These are phyloP conservation scores for Rhabdornis inornatus DNA, from an alignment of 2,113 vertebrate genomes.

Conservation along the genomic window DNA sequence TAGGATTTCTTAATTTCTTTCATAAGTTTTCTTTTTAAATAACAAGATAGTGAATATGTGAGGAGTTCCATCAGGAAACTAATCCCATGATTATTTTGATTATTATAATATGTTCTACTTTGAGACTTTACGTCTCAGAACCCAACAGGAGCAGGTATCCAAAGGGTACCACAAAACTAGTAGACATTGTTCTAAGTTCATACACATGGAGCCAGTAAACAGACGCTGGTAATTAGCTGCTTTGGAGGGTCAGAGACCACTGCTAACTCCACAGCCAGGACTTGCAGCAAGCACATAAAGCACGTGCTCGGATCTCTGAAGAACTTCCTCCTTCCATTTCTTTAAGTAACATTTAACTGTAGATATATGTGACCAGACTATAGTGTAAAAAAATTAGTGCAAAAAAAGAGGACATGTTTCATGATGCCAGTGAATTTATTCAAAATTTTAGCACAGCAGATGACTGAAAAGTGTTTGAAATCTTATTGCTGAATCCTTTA, in stretches of 20 bases:
- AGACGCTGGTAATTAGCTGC: background rate
- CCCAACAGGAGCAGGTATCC: background rate
- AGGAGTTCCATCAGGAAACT: background rate
- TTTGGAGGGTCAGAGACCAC: background rate
- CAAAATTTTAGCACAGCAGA: background rate
- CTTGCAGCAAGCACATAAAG: background rate
- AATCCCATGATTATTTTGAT: background rate
- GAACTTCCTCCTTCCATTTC: background rate
- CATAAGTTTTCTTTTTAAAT: background rate
- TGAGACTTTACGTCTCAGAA: background rate
- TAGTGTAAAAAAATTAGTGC: background rate
- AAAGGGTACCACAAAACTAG: background rate
- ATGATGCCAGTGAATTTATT: background rate
- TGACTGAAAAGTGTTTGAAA: background rate
- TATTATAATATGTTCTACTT: background rate
- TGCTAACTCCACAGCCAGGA: background rate
- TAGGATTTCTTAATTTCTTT: background rate
- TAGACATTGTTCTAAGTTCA: background rate
- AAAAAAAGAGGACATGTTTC: rapidly evolving
- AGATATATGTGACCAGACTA: background rate
- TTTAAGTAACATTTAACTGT: background rate
- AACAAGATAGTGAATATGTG: background rate
- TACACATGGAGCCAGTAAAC: rapidly evolving
- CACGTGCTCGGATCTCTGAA: background rate
- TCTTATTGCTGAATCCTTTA: background rate